Evolutionary conservation across 2,888 invertebrate species (phyloP), one percentile per base, ranked within the genome.

Genomic region (Dryobotodes eremita): DNA sequence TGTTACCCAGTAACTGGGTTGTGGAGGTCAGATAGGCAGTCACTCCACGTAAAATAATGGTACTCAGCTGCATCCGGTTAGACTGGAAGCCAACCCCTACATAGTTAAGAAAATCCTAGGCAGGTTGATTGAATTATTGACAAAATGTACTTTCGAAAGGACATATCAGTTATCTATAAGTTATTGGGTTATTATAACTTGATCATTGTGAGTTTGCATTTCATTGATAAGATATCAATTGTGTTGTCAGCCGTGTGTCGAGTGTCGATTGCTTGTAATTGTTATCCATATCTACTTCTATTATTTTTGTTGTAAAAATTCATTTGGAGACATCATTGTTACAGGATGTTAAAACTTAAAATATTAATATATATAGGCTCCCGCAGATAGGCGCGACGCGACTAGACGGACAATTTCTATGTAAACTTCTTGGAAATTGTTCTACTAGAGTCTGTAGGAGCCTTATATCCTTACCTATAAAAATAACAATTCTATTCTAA

Each of bases 221-320:
- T 78, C 66, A 82, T 79, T 83, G 88, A 88, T 88, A 85, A 88
- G 83, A 82, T 86, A 80, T 75, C 65, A 66, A 66, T 77, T 75
- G 64, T 68, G 66, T 77, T 76, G 75, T 84, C 75, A 80, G 59
- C 64, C 68, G 71, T 65, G 66, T 70, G 55, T 78, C 36, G 53
- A 83, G 75, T 83, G 55, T 78, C 36, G 53, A 83, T 73, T 83
- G 69, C 77, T 80, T 79, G 57, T 83, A 31, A 66, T 69, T 59
- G 61, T 74, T 65, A 71, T 46, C 57, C 13, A 80, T 86, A 80
- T 82, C 74, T 71, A n/a, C 15, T 50, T 64, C 42, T 76, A 74
- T 17, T 53, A 50, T 70, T 42, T 72, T 36, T 74, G n/a, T n/a
- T n/a, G n/a, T n/a, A n/a, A n/a, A n/a, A n/a, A n/a, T n/a, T n/a